phyloP scores from a whole-genome alignment of 2,888 invertebrate species.

The Drosophila hamatofila region DNA sequence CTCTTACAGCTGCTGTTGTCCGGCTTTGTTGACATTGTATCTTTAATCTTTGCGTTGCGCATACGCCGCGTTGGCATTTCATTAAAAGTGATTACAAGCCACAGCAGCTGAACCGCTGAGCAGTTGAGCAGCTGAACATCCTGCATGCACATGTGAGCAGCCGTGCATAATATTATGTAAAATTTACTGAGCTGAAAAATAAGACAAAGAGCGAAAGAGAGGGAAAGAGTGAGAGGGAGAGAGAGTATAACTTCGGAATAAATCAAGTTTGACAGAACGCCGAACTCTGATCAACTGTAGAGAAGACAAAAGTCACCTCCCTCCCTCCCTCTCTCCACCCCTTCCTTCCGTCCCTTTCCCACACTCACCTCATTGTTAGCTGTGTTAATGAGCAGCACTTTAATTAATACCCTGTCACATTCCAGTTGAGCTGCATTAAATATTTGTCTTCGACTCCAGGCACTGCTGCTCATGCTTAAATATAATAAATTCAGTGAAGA shows the following conservation, averaged over 20 bases:
- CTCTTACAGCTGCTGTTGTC: conserved; percentile 11
- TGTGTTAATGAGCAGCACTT: conserved; percentile 28
- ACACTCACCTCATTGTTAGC: background rate
- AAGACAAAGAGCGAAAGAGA: background rate
- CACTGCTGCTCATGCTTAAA: conserved; percentile 32
- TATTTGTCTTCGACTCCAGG: conserved; percentile 23
- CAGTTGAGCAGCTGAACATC: conserved; percentile 1
- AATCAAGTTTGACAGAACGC: conserved; percentile 31
- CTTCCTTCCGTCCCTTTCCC: too few species aligned
- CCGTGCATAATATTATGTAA: conserved; percentile 50
- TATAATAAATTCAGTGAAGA: conserved; percentile 18
- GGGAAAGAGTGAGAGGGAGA: background rate
- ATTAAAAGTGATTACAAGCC: conserved; percentile 55
- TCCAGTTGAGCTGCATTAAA: conserved; percentile 15
- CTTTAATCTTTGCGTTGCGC: conserved; percentile 46
- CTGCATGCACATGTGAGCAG: conserved; percentile 28
- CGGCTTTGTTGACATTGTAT: conserved; percentile 11
- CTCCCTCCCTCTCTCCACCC: too few species aligned
- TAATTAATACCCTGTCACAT: conserved; percentile 20
- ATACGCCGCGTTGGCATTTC: conserved; percentile 66
- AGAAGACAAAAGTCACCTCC: background rate
- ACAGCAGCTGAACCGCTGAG: conserved; percentile 7
- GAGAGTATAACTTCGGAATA: conserved; percentile 14
- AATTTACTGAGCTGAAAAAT: conserved; percentile 30
- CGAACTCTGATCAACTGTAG: conserved; percentile 11